A percentile compares a stretch with the other conserved stretches of the same genome.
Evolutionary conservation across 2,113 vertebrate genomes (phyloP).

Genomic region (Apteryx owenii): DNA sequence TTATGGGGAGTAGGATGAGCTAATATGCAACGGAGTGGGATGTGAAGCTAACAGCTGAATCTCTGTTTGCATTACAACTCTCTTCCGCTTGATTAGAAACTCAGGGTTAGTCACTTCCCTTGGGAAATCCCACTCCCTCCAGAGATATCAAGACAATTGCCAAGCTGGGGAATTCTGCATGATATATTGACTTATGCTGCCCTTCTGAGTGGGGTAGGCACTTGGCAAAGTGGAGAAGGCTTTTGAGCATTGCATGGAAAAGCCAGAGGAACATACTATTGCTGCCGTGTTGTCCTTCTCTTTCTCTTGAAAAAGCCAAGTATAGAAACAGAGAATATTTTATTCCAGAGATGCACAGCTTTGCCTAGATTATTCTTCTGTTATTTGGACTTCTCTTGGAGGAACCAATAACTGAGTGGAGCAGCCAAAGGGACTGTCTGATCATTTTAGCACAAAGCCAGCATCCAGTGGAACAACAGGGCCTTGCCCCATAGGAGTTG

Average conservation of each 20-base stretch:
- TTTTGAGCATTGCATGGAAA: background rate
- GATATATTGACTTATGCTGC: background rate
- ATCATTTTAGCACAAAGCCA: background rate
- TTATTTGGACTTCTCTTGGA: background rate
- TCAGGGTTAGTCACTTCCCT: background rate
- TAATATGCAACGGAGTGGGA: background rate
- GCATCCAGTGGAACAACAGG: background rate
- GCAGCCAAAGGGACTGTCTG: background rate
- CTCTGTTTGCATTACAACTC: background rate
- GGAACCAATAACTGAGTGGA: background rate
- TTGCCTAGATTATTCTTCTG: background rate
- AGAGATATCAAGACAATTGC: background rate
- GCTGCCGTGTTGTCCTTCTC: background rate
- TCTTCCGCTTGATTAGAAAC: conserved; percentile 2
- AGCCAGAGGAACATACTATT: background rate
- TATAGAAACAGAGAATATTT: background rate
- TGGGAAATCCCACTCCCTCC: background rate
- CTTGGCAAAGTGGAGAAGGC: background rate
- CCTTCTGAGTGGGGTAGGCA: background rate
- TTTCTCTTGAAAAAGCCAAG: background rate
- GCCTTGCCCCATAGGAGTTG: background rate
- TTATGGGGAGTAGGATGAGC: background rate
- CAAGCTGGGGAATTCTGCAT: background rate
- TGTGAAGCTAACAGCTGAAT: background rate
- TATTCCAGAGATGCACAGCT: background rate